Base-by-base conservation (phyloP, 2,888 invertebrate genomes). In the Therioaphis trifolii region DNA sequence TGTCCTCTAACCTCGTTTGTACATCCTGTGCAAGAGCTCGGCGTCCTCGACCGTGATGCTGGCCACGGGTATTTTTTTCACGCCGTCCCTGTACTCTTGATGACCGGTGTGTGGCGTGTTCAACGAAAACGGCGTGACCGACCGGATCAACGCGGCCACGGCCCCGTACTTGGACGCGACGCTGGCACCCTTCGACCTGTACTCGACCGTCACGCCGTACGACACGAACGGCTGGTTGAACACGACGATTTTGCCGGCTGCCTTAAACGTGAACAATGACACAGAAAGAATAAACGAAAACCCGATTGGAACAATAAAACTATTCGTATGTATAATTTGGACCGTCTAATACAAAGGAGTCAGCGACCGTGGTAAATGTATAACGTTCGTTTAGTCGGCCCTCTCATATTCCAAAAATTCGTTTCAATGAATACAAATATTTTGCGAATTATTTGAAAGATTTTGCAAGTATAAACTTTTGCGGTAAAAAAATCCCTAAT, bases 11-110 rank as follows among this genome's bases (percentile, higher is more conserved):
- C 92, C 92, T 88, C 91, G 88, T 55, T 91, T 87, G 49, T 91
- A 90, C 87, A 94, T 89, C 89, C 95, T 90, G 84, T 91, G 89
- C 69, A 96, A 89, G 89, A 95, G 90, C 87, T 92, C 91, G 4
- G 95, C 94, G 89, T 95, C 94, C 90, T 95, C 95, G 18, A 93
- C 89, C 0, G 95, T 93, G 35, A 96, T 93, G 84, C 92, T 92
- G 58, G 93, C 94, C 0, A 92, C 91, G 9, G 95, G 95, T 80
- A 95, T 94, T 89, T 92, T 90, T 4, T 89, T 89, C 0, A 92
- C 89, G 85, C 90, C 91, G 1, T 90, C 89, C 0, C 87, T 89
- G 86, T 94, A 94, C 0, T 86, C 88, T 89, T 93, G 93, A 88
- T 91, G 90, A 1, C 96, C 95, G 0, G 95, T 94, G 87, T 96